phyloP scores from a whole-genome alignment of 2,888 invertebrate species.

The Molanna angustata region DNA sequence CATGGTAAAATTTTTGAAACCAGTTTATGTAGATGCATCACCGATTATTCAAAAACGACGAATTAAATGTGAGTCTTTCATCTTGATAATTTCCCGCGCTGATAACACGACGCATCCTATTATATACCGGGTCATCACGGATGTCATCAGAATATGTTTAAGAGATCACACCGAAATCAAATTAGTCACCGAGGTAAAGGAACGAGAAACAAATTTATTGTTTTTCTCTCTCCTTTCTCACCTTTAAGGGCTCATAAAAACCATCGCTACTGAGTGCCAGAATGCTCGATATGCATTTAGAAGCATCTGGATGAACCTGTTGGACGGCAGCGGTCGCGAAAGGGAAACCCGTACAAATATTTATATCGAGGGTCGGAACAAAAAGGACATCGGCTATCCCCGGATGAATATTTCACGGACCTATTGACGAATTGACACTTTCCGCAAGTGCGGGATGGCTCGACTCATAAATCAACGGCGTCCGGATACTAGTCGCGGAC shows the following conservation, averaged over 20 bases:
- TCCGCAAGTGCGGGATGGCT: neutral
- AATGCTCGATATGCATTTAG: neutral
- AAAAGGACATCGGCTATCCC: conserved; percentile 6
- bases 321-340: neutral
- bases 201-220: too few species aligned
- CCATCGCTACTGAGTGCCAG: neutral
- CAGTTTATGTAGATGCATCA: conserved; percentile 12
- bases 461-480: conserved; percentile 3
- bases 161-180: too few species aligned
- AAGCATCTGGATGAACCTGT: conserved; percentile 10
- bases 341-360: neutral
- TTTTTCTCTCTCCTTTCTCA: too few species aligned
- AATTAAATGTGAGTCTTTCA: conserved; percentile 11
- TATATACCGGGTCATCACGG: neutral
- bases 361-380: neutral
- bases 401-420: neutral
- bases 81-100: conserved; percentile 11
- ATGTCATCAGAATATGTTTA: neutral
- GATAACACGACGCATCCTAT: conserved; percentile 5
- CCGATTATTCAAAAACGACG: conserved; percentile 15
- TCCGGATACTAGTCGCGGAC: conserved; percentile 3
- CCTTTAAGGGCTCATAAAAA: too few species aligned
- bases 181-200: too few species aligned
- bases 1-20: conserved; percentile 1
- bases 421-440: neutral